Percentiles rank a stretch among this genome's conserved stretches.
Evolutionary conservation across 2,888 invertebrate genomes (phyloP).

Genomic region (Ornithoptera priamus): DNA sequence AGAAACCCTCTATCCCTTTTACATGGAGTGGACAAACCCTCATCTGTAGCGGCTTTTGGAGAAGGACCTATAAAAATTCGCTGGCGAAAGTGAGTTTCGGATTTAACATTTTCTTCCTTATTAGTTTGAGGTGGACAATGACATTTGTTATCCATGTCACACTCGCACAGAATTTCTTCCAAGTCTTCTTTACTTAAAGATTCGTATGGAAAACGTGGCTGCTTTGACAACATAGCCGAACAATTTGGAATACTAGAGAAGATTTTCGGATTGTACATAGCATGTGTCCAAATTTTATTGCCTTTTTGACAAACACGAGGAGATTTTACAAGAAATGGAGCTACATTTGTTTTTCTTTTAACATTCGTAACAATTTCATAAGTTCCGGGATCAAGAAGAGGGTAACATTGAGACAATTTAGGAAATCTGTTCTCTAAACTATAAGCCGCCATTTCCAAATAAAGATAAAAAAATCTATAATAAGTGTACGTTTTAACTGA

Average conservation of each 20-base stretch:
- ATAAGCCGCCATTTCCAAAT: conserved; percentile 50
- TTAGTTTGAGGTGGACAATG: conserved; percentile 49
- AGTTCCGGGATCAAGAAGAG: conserved; percentile 59
- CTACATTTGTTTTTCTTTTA: conserved; percentile 41
- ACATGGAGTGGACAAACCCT: conserved; percentile 47
- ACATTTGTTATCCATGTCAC: conserved; percentile 52
- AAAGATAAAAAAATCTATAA: not conserved
- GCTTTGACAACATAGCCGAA: conserved; percentile 53
- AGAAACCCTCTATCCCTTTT: conserved; percentile 47
- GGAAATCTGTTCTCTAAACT: conserved; percentile 51
- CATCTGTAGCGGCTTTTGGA: conserved; percentile 39
- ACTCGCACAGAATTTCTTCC: conserved; percentile 57
- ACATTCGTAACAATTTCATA: conserved; percentile 45
- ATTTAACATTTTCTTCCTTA: conserved; percentile 30
- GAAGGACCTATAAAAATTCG: conserved; percentile 54
- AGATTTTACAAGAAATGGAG: conserved; percentile 55
- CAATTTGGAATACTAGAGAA: conserved; percentile 52
- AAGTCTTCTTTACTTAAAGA: conserved; percentile 53
- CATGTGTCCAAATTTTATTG: conserved; percentile 54
- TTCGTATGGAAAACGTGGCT: conserved; percentile 62
- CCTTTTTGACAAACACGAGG: conserved; percentile 43
- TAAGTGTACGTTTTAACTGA: not conserved
- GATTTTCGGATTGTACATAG: conserved; percentile 44
- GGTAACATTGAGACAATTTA: conserved; percentile 42
- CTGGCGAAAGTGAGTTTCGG: conserved; percentile 37